phyloP scores from a whole-genome alignment of 2,113 vertebrate genomes.

The Acanthochromis polyacanthus region DNA sequence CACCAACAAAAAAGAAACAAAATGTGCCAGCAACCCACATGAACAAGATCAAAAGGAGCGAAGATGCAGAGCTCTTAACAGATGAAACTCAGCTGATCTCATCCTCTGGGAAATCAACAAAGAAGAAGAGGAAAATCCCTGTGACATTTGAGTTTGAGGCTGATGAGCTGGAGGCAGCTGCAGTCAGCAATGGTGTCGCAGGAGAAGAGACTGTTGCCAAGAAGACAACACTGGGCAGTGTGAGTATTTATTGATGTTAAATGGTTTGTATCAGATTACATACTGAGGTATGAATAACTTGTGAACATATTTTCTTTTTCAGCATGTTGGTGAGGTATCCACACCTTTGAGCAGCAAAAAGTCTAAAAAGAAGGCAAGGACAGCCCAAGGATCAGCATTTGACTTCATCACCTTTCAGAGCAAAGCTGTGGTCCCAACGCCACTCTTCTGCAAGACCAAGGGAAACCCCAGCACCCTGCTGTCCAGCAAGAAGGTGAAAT shows the following conservation, averaged over 20 bases:
- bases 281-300: not conserved
- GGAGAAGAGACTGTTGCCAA: not conserved
- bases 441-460: slow-evolving; percentile 88
- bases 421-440: slow-evolving; percentile 73
- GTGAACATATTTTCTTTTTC: not conserved
- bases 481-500: slow-evolving; percentile 69
- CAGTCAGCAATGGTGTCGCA: not conserved
- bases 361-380: slow-evolving; percentile 45
- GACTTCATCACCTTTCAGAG: slow-evolving; percentile 87
- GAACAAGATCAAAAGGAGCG: not conserved
- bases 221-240: slow-evolving; percentile 17
- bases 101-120: slow-evolving; percentile 28
- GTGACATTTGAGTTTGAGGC: slow-evolving; percentile 74
- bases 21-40: not conserved
- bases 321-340: slow-evolving; percentile 18
- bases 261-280: not conserved
- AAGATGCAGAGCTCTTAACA: not conserved
- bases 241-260: slow-evolving; percentile 46
- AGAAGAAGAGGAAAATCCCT: slow-evolving; percentile 71
- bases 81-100: not conserved
- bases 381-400: not conserved
- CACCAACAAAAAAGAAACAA: slow-evolving; percentile 46
- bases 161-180: slow-evolving; percentile 43
- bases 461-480: slow-evolving; percentile 25
- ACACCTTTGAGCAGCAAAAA: slow-evolving; percentile 24